These are phyloP conservation scores for Micronycteris hirsuta DNA, from an alignment of 2,113 vertebrate species.

Conservation along the genomic window DNA sequence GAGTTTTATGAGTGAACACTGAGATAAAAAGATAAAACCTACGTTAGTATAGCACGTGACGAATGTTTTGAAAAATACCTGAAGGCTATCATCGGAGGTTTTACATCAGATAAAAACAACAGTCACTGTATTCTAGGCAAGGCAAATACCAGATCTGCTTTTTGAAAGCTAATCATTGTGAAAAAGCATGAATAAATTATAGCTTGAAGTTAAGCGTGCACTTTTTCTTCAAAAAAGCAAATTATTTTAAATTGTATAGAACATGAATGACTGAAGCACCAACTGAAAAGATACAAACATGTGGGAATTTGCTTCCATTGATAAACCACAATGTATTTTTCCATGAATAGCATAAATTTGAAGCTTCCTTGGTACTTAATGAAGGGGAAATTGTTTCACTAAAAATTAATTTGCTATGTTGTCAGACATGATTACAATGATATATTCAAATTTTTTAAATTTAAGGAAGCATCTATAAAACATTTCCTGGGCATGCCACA, in stretches of 20 bases:
- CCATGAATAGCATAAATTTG: background rate
- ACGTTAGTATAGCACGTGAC: background rate
- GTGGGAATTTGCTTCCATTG: background rate
- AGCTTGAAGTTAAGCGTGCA: background rate
- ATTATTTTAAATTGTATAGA: background rate
- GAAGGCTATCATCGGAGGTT: background rate
- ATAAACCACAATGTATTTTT: background rate
- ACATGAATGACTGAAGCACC: background rate
- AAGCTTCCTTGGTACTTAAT: background rate
- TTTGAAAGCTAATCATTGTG: background rate
- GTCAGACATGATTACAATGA: background rate
- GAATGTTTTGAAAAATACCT: background rate
- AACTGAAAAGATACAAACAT: background rate
- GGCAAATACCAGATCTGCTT: background rate
- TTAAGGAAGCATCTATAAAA: background rate
- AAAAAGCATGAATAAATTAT: background rate
- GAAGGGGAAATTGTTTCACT: background rate
- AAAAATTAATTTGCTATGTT: background rate
- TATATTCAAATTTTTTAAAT: background rate
- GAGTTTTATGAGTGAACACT: background rate
- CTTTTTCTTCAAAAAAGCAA: background rate
- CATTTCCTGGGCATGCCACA: background rate
- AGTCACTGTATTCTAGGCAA: background rate
- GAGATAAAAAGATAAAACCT: background rate
- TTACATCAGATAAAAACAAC: background rate